A percentile compares a stretch with the other conserved stretches of the same genome.
Evolutionary conservation across 2,797 vertebrate species (phyloP).

Genomic region (Nothura maculosa): DNA sequence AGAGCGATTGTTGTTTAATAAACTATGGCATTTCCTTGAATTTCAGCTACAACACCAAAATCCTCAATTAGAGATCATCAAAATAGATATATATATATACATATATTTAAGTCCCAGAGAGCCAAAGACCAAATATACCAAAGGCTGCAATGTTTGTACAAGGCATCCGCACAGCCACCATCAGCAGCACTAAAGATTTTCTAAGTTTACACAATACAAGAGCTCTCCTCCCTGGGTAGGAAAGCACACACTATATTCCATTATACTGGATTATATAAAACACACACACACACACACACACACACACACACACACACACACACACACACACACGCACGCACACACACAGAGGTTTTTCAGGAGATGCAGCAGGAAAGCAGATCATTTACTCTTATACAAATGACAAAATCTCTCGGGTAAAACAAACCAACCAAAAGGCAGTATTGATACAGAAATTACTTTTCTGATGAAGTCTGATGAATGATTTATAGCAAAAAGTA

Average conservation of each 20-base stretch:
- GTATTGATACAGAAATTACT: fast-evolving
- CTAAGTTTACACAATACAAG: background rate
- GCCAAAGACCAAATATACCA: background rate
- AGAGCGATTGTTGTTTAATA: background rate
- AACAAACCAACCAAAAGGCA: background rate
- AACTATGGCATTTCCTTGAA: background rate
- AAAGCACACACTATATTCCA: background rate
- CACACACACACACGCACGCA: too few relatives aligned
- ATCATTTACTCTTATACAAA: background rate
- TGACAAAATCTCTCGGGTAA: background rate
- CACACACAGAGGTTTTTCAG: background rate
- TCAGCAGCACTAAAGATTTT: background rate
- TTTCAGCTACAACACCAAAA: background rate
- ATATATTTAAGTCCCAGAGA: background rate
- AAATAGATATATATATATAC: background rate
- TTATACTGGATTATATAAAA: background rate
- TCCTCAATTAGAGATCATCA: background rate
- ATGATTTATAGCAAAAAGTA: background rate
- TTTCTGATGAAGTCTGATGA: background rate
- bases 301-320: too few relatives aligned
- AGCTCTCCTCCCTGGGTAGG: background rate
- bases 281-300: too few relatives aligned
- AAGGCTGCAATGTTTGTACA: background rate
- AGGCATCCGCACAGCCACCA: background rate
- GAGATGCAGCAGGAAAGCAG: background rate